Conservation (phyloP, 92 coral and sea anemone species). For the Montipora capitata region DNA sequence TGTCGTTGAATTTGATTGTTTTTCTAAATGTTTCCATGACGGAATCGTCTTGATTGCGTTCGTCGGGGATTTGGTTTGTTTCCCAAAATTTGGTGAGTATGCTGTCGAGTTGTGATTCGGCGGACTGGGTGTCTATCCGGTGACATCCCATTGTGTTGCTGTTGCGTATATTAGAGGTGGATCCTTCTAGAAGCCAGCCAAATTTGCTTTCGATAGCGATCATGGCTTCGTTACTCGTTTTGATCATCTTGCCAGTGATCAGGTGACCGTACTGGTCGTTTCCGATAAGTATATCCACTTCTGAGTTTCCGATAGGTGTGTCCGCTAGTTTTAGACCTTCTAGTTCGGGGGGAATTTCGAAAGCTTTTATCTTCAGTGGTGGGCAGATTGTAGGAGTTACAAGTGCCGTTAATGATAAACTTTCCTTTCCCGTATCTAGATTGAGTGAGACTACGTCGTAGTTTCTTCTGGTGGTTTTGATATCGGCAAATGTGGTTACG, state of each 20-base stretch:
- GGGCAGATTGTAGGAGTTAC: too few relatives aligned
- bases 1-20: constrained; percentile 21
- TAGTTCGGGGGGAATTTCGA: neutral
- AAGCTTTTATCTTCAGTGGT: too few relatives aligned
- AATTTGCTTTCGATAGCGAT: constrained; percentile 17
- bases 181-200: constrained; percentile 26
- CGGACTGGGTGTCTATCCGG: neutral
- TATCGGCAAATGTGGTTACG: constrained; percentile 31
- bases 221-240: constrained; percentile 14
- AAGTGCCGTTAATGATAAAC: constrained; percentile 2
- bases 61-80: neutral
- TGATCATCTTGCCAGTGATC: constrained; percentile 15
- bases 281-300: neutral
- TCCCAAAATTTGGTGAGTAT: constrained; percentile 39
- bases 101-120: neutral
- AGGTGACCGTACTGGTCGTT: neutral
- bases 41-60: too few relatives aligned
- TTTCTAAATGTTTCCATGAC: neutral
- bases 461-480: constrained; percentile 1
- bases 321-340: constrained; percentile 25
- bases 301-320: neutral
- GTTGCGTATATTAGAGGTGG: neutral
- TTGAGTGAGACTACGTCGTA: constrained; percentile 18
- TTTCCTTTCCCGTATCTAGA: neutral
- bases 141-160: neutral